A percentile compares a stretch with the other conserved stretches of the same genome.
These are phyloP conservation scores for Notarius lentiginosus DNA, from an alignment of 2,113 vertebrate genomes.

Conservation along the genomic window DNA sequence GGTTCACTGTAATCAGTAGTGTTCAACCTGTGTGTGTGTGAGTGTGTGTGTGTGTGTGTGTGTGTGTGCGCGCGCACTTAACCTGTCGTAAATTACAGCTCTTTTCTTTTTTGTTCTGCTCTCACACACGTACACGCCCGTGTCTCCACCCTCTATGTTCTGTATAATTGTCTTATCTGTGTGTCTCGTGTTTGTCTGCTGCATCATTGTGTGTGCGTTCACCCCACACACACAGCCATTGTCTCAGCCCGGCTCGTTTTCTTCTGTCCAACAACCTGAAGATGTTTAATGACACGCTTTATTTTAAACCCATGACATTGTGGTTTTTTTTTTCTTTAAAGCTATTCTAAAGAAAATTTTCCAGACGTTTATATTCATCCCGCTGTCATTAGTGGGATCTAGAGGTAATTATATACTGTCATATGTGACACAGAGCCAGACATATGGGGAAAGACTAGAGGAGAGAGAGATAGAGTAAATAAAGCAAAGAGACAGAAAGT, in stretches of 20 bases:
- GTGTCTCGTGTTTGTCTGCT: not conserved
- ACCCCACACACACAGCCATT: not conserved
- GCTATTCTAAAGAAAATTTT: constrained; percentile 33
- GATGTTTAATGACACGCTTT: constrained; percentile 16
- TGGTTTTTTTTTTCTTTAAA: not conserved
- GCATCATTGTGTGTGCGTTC: not conserved
- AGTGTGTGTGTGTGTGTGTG: not conserved
- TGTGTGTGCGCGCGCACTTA: not conserved
- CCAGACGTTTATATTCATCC: constrained; percentile 40
- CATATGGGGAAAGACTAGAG: constrained; percentile 2
- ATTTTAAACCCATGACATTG: constrained; percentile 34
- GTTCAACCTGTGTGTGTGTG: not conserved
- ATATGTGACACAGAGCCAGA: constrained; percentile 43
- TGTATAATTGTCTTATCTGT: constrained; percentile 14
- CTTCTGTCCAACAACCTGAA: not conserved
- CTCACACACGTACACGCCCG: not conserved
- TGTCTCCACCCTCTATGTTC: constrained; percentile 1
- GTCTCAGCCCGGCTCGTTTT: not conserved
- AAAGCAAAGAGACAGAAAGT: not conserved
- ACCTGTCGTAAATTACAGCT: constrained; percentile 28
- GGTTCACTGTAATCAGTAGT: not conserved
- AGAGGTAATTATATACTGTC: constrained; percentile 50
- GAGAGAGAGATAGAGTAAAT: not conserved
- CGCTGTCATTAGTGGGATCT: constrained; percentile 51
- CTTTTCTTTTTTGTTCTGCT: not conserved